Conservation (phyloP, 2,888 invertebrate genomes). For the Charanyca ferruginea region DNA sequence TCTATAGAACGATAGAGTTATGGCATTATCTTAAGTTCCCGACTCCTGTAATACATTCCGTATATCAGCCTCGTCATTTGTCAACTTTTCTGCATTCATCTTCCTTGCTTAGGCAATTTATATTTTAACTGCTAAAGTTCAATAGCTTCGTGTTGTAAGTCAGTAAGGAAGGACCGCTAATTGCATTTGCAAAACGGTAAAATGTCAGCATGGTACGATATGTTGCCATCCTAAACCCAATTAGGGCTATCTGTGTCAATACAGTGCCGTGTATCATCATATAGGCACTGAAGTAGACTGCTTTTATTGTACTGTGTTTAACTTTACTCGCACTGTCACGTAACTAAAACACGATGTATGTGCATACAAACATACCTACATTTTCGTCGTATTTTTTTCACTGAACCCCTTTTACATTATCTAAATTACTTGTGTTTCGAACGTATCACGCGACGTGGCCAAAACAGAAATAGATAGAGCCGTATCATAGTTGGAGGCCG, state of each 20-base stretch:
- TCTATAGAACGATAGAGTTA: conserved; percentile 11
- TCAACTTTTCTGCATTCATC: conserved; percentile 25
- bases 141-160: conserved; percentile 18
- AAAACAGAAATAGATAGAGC: conserved; percentile 82
- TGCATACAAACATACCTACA: conserved; percentile 1
- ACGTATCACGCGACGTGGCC: conserved; percentile 75
- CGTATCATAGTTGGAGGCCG: conserved; percentile 86
- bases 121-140: conserved; percentile 32
- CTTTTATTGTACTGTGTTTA: conserved; percentile 8
- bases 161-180: conserved; percentile 3
- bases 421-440: conserved; percentile 58
- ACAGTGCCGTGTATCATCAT: neutral
- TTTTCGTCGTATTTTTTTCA: conserved; percentile 27
- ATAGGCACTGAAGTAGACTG: neutral
- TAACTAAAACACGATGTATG: conserved; percentile 14
- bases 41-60: conserved; percentile 6
- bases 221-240: neutral
- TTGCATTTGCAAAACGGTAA: conserved; percentile 1
- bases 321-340: conserved; percentile 11
- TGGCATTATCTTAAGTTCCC: conserved; percentile 10
- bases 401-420: conserved; percentile 55
- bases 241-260: neutral
- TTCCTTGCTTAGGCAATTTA: conserved; percentile 36
- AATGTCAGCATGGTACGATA: conserved; percentile 5
- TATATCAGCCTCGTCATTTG: conserved; percentile 8